Evolutionary conservation across 2,797 vertebrate genomes (phyloP).

Genomic region (Brachyrhaphis roseni): DNA sequence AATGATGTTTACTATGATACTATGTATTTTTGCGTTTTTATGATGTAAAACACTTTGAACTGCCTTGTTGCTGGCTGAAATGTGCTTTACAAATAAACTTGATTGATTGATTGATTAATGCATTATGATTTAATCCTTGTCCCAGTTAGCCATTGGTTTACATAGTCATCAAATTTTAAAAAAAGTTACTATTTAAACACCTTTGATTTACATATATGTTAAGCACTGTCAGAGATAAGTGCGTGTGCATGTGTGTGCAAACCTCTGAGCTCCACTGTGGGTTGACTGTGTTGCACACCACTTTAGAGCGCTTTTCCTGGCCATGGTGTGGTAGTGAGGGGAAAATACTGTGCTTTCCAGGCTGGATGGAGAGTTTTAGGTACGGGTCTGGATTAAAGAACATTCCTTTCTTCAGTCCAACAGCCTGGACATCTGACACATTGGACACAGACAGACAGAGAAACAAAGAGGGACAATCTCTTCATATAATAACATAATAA

Average conservation of each 20-base stretch:
- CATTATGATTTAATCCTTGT: neutral
- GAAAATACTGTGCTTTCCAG: conserved; percentile 97
- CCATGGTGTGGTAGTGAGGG: conserved; percentile 95
- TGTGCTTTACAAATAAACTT: too few relatives aligned
- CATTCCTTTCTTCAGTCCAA: conserved; percentile 98
- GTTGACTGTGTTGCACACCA: conserved; percentile 93
- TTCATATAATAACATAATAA: too few relatives aligned
- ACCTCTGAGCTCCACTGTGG: conserved; percentile 88
- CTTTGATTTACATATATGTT: too few relatives aligned
- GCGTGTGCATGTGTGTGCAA: neutral
- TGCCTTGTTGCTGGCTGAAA: too few relatives aligned
- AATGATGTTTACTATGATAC: too few relatives aligned
- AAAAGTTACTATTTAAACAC: too few relatives aligned
- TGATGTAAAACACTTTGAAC: too few relatives aligned
- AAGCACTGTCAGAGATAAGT: too few relatives aligned
- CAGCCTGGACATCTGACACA: conserved; percentile 89
- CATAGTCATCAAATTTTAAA: neutral
- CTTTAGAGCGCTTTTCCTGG: conserved; percentile 94
- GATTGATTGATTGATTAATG: too few relatives aligned
- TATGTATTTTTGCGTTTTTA: too few relatives aligned
- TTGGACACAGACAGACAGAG: neutral
- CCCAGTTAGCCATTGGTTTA: too few relatives aligned
- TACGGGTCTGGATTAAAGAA: conserved; percentile 99
- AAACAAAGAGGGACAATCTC: neutral
- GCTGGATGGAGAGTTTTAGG: conserved; percentile 96